Evolutionary conservation across 2,797 vertebrate genomes (phyloP), one percentile per base, ranked within the genome.

Genomic region (Pseudochirops corinnae): DNA sequence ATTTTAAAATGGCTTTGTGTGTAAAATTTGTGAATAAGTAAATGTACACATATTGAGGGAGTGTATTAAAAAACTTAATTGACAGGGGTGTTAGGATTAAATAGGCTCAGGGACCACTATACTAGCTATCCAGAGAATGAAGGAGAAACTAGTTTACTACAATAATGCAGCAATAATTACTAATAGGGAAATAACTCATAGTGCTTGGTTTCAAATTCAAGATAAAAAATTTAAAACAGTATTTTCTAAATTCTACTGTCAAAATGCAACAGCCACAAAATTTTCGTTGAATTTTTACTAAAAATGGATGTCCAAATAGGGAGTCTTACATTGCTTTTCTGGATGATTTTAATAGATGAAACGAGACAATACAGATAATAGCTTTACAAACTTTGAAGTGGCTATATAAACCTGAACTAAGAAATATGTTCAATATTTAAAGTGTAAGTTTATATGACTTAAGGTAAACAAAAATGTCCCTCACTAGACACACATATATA

Each of bases 351-450:
- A 46, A 82, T 46, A 46, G 67, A 21, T 82, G 18, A 82, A 82
- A 74, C 21, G n/a, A 82, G 21, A 82, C 7, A 24, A 82, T 46
- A 46, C 5, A 21, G 33, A 39, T 82, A 39, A 82, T 21, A n/a
- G 18, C n/a, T 82, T 39, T 39, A 39, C 4, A 74, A 74, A 74
- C 62, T n/a, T 74, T 74, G 39, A 74, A 74, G 62, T 74, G 13
- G 14, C 62, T 74, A 74, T 74, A 0, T 74, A 74, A n/a, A 74
- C 18, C 5, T n/a, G 24, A 95, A 0, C 28, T 57, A n/a, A 95
- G 46, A 33, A 96, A 94, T n/a, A 95, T 11, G 24, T 56, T 95
- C 56, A 62, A 1, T 24, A 82, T 62, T 58, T 96, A 95, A 93
- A 94, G 90, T 67, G 6, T 39, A 90, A 94, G 93, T 26, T 67